Conservation (phyloP, 2,113 vertebrate species). For the Hylia prasina region DNA sequence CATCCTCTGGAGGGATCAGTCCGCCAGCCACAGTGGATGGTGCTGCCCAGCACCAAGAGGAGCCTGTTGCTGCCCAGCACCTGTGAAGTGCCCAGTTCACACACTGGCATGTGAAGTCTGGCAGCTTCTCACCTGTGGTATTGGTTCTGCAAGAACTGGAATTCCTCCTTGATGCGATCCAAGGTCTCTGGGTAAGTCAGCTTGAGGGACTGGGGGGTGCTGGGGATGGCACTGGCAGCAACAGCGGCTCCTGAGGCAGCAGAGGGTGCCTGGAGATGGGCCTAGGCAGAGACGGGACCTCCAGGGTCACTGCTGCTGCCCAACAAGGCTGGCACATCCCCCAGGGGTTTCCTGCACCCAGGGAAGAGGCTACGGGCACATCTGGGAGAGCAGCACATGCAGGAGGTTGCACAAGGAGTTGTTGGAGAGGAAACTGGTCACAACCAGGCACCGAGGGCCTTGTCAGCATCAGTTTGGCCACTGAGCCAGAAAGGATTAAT, state of each 20-base stretch:
- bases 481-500: background rate
- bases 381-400: background rate
- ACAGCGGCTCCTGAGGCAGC: conserved; percentile 78
- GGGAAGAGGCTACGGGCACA: fast-evolving
- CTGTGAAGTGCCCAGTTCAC: background rate
- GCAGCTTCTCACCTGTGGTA: conserved; percentile 81
- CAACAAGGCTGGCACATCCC: fast-evolving
- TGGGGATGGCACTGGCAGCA: conserved; percentile 74
- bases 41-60: fast-evolving
- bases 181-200: conserved; percentile 89
- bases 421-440: fast-evolving
- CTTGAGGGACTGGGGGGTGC: conserved; percentile 84
- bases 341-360: fast-evolving
- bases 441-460: background rate
- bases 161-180: conserved; percentile 93
- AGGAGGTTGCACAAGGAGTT: background rate
- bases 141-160: conserved; percentile 91
- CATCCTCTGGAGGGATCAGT: background rate
- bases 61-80: background rate
- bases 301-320: background rate
- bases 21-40: fast-evolving
- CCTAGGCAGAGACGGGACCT: conserved; percentile 60
- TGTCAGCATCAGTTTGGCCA: background rate
- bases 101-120: fast-evolving
- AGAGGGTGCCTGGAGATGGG: conserved; percentile 72